Evolutionary conservation across 2,113 vertebrate species (phyloP).

Genomic region (Hemiscyllium ocellatum): DNA sequence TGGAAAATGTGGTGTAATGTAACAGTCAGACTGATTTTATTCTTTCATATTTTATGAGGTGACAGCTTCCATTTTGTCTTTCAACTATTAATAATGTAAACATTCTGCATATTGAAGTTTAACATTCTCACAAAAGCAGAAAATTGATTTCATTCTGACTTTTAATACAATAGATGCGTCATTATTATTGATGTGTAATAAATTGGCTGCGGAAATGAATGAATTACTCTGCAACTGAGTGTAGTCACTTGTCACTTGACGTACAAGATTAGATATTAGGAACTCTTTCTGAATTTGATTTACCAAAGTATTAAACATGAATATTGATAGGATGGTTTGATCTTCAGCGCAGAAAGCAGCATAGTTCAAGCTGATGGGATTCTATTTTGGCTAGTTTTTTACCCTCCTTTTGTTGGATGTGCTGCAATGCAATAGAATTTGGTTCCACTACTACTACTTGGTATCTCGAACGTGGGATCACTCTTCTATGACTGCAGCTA

Average conservation of each 20-base stretch:
- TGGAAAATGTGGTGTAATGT: not conserved
- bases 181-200: constrained; percentile 15
- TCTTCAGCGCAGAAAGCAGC: not conserved
- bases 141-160: constrained; percentile 16
- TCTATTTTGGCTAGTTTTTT: not conserved
- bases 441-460: not conserved
- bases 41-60: constrained; percentile 24
- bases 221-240: not conserved
- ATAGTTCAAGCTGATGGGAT: not conserved
- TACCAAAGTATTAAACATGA: not conserved
- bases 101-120: not conserved
- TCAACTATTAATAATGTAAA: constrained; percentile 33
- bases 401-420: not conserved
- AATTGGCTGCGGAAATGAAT: constrained; percentile 17
- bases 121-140: constrained; percentile 11
- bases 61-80: constrained; percentile 7
- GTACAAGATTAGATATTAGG: not conserved
- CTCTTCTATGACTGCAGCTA: not conserved
- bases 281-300: not conserved
- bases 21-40: not conserved
- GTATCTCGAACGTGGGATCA: not conserved
- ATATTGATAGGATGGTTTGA: not conserved
- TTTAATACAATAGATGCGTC: constrained; percentile 7
- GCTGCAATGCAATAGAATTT: not conserved
- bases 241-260: constrained; percentile 17